Conservation (phyloP, 1,140 invertebrate species). For the Zaprionus lachaisei region DNA sequence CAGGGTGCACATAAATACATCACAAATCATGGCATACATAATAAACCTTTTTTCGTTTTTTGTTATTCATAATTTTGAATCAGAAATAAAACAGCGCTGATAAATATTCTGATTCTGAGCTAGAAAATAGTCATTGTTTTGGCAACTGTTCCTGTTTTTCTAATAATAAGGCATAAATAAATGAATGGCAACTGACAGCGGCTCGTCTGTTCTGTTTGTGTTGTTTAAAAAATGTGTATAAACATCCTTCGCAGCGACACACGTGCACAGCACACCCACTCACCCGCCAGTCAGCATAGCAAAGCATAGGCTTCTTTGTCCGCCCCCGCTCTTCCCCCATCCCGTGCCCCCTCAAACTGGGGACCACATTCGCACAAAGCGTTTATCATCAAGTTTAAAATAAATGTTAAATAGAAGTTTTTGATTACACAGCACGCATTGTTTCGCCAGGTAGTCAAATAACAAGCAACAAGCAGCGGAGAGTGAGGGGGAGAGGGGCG, state of each 20-base stretch:
- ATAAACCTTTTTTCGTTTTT: not conserved
- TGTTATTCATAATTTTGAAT: not conserved
- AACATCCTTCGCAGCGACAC: conserved; percentile 23
- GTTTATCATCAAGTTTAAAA: conserved; percentile 76
- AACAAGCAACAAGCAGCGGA: conserved; percentile 21
- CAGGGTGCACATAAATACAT: not conserved
- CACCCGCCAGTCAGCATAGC: conserved; percentile 30
- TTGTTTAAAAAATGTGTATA: conserved; percentile 38
- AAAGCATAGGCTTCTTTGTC: conserved; percentile 43
- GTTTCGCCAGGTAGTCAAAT: conserved; percentile 54
- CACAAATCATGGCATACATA: not conserved
- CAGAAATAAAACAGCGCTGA: not conserved
- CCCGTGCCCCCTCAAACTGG: conserved; percentile 14
- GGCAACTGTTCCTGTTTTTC: conserved; percentile 34
- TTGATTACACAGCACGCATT: conserved; percentile 72
- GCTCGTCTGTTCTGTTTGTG: conserved; percentile 14
- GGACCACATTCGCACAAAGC: conserved; percentile 67
- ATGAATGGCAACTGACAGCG: conserved; percentile 20
- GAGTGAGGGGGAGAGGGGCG: not conserved
- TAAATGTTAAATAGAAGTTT: conserved; percentile 79
- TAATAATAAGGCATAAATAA: conserved; percentile 35
- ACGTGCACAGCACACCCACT: conserved; percentile 10
- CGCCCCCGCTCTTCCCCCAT: not conserved
- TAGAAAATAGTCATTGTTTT: conserved; percentile 36
- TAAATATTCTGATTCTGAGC: conserved; percentile 3